phyloP scores from a whole-genome alignment of 2,113 vertebrate species.

The Cichladusa arquata region DNA sequence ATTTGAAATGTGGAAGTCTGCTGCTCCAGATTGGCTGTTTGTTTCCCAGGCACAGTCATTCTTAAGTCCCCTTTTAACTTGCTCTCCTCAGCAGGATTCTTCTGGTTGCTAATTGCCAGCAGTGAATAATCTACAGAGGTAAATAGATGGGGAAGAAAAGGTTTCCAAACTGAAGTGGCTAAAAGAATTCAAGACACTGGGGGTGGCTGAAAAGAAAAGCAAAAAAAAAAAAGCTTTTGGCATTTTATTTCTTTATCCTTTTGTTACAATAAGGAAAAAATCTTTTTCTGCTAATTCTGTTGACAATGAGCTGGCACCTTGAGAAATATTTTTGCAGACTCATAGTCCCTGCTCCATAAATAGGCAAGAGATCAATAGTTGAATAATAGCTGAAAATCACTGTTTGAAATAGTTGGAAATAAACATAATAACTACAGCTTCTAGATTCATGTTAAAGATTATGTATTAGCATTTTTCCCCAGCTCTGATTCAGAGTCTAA shows the following conservation, averaged over 20 bases:
- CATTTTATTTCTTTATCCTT: not conserved
- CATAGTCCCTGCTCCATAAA: not conserved
- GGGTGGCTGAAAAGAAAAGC: not conserved
- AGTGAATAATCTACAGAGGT: conserved; percentile 23
- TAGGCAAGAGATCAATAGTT: not conserved
- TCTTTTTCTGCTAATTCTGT: not conserved
- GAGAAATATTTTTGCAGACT: not conserved
- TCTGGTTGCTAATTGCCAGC: conserved; percentile 37
- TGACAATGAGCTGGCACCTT: not conserved
- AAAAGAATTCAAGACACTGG: not conserved
- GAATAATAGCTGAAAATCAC: not conserved
- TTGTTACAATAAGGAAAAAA: not conserved
- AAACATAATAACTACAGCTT: not conserved
- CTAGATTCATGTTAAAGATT: not conserved
- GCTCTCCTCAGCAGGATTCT: conserved; percentile 51
- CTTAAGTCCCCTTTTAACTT: conserved; percentile 47
- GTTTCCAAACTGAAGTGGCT: not conserved
- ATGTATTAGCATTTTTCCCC: not conserved
- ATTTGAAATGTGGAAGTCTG: conserved; percentile 31
- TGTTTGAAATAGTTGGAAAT: not conserved
- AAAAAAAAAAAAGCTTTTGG: not conserved
- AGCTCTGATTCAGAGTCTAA: not conserved
- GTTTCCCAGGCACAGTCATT: conserved; percentile 1
- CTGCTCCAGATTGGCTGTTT: conserved; percentile 23
- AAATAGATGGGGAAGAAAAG: conserved; percentile 43